Evolutionary conservation across 1,140 invertebrate genomes (phyloP).

Genomic region (Parasteatoda tepidariorum): DNA sequence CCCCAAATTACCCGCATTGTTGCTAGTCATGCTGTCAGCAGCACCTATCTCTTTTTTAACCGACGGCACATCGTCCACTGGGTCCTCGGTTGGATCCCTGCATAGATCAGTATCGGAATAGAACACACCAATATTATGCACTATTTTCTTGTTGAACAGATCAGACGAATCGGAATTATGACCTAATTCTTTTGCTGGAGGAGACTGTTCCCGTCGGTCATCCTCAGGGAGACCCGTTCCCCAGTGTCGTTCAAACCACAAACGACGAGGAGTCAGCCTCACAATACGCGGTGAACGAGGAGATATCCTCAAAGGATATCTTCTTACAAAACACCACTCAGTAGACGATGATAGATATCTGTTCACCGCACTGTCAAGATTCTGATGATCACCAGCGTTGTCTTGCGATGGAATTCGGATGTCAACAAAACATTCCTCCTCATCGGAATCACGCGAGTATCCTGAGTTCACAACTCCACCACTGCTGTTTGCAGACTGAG

Average conservation of each 20-base stretch:
- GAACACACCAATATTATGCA: constrained; percentile 47
- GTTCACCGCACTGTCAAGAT: background rate
- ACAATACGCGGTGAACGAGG: background rate
- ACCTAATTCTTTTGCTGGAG: constrained; percentile 12
- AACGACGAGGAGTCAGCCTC: background rate
- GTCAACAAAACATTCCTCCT: background rate
- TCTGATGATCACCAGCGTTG: background rate
- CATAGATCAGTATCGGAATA: constrained; percentile 53
- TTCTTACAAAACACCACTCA: constrained; percentile 4
- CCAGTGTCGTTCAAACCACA: constrained; percentile 44
- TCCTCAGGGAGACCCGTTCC: background rate
- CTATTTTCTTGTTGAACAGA: background rate
- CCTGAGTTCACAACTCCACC: constrained; percentile 17
- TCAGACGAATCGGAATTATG: background rate
- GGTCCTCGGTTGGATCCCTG: background rate
- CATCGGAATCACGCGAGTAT: background rate
- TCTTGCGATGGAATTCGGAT: background rate
- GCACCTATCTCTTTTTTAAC: constrained; percentile 14
- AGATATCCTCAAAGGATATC: background rate
- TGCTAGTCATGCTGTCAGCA: constrained; percentile 6
- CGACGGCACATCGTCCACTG: background rate
- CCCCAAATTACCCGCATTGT: constrained; percentile 1
- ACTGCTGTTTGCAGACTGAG: constrained; percentile 15
- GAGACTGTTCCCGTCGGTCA: background rate
- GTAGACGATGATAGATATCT: background rate